Base-by-base conservation (phyloP, 2,888 invertebrate genomes). In the Cabera pusaria region DNA sequence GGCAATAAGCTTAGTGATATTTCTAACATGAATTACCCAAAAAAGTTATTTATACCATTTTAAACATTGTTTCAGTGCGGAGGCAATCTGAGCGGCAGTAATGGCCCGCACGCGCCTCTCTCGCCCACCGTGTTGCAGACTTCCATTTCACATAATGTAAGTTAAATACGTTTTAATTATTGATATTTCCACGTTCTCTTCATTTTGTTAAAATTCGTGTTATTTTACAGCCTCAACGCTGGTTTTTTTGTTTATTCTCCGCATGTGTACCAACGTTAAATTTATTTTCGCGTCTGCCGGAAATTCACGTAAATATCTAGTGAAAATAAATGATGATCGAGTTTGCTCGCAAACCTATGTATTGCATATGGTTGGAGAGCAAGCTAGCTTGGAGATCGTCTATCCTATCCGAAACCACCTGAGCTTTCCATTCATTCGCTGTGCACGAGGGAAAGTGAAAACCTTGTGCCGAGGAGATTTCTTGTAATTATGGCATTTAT, bases 71-170 rank as follows among this genome's bases (percentile, higher is more conserved):
- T 80, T 31, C 69, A 88, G 88, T 74, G 80, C 54, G 84, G 82
- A 63, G 85, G 81, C 59, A 83, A 67, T 52, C 76, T 79, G 59
- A 78, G 73, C 72, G 81, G 73, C 62, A 85, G 81, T 75, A 83
- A 85, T 84, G 87, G 85, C 66, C 85, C 79, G 53, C 86, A 78
- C 73, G 87, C 78, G 69, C 87, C 87, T 59, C 82, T 88, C 45
- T 88, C 88, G 67, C 87, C 88, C 61, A 83, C 84, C 70, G 81
- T 83, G 66, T 67, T 87, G 77, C 87, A 87, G 69, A 83, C 75
- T 67, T 74, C 82, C 56, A 72, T 80, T 65, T 74, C 80, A 67
- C 85, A 85, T 64, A 87, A 83, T 65, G 88, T 88, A 64, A 85
- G 87, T 79, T 7, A 29, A 33, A 38, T 49, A 22, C 4, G 29